phyloP scores from a whole-genome alignment of 2,888 invertebrate species.

The Tridacna gigas region DNA sequence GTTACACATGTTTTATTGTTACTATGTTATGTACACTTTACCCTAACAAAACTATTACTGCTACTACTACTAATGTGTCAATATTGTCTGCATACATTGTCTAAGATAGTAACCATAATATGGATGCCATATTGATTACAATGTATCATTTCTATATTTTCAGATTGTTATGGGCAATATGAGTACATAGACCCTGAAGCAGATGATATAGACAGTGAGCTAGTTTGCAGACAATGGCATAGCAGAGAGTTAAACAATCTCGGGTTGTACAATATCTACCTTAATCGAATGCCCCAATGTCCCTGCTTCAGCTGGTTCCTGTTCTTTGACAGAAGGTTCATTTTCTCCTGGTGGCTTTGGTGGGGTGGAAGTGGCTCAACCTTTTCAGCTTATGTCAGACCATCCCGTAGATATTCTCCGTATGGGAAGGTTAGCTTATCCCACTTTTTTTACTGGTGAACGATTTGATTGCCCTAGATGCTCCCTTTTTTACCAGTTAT shows the following conservation, averaged over 20 bases:
- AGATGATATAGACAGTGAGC: neutral
- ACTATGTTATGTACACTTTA: no score
- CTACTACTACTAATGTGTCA: no score
- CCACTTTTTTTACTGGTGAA: neutral
- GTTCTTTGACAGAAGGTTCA: slow-evolving; percentile 40
- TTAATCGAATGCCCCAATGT: neutral
- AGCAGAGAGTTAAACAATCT: neutral
- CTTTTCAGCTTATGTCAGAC: neutral
- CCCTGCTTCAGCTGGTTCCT: slow-evolving; percentile 3
- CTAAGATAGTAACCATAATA: no score
- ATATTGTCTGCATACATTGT: no score
- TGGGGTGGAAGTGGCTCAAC: neutral
- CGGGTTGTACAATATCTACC: neutral
- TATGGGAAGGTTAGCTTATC: neutral
- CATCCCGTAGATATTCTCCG: neutral
- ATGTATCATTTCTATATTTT: neutral
- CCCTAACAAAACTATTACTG: no score
- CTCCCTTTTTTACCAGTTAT: no score
- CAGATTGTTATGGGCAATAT: neutral
- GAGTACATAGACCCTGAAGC: neutral
- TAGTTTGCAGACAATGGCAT: neutral
- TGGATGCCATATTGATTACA: no score
- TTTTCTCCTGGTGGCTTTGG: neutral
- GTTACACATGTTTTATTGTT: no score
- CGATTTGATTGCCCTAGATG: no score